A percentile compares a stretch with the other conserved stretches of the same genome.
phyloP scores from a whole-genome alignment of 2,797 vertebrate genomes.

The Microtus californicus region DNA sequence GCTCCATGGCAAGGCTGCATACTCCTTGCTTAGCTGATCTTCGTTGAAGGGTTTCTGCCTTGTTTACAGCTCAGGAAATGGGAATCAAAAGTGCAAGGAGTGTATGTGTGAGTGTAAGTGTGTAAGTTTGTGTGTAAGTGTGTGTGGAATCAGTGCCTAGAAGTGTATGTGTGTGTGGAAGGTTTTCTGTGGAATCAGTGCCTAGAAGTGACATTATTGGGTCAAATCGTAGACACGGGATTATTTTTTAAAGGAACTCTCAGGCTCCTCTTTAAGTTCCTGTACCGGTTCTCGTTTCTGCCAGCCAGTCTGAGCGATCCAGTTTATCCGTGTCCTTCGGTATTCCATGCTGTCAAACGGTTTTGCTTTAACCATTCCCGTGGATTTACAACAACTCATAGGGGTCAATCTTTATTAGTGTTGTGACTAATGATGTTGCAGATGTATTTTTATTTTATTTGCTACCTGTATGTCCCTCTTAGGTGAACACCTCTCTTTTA shows the following conservation, averaged over 20 bases:
- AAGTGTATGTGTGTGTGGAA: not conserved
- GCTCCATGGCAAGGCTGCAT: rapidly evolving
- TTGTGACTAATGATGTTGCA: no score
- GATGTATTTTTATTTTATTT: not conserved
- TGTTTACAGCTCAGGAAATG: not conserved
- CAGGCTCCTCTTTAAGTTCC: not conserved
- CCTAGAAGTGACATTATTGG: not conserved
- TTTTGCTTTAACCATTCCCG: not conserved
- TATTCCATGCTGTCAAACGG: not conserved
- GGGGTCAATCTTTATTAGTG: not conserved
- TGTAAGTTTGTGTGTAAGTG: not conserved
- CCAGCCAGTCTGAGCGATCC: not conserved
- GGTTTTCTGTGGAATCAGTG: not conserved
- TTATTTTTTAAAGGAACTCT: not conserved
- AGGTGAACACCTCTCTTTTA: not conserved
- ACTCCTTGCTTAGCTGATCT: rapidly evolving
- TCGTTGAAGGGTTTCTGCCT: not conserved
- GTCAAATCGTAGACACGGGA: not conserved
- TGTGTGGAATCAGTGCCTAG: not conserved
- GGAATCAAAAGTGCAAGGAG: not conserved
- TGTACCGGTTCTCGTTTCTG: not conserved
- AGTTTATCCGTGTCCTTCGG: not conserved
- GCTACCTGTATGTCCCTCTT: not conserved
- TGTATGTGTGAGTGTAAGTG: no score
- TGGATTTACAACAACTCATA: no score